These are phyloP conservation scores for Anolis sagrei DNA, from an alignment of 2,113 vertebrate species.

Conservation along the genomic window DNA sequence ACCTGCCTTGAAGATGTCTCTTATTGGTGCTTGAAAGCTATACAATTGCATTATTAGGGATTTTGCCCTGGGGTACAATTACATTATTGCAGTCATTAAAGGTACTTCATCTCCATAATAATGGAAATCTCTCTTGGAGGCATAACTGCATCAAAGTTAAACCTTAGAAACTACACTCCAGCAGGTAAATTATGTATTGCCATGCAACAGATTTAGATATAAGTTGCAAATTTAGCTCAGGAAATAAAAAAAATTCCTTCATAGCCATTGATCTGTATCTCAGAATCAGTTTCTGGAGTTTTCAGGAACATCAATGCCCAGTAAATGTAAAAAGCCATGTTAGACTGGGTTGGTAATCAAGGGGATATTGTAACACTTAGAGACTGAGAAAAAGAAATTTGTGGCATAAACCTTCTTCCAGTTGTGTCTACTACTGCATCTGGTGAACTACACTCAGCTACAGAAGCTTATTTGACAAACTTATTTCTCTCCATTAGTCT, in stretches of 20 bases:
- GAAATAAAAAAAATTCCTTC: conserved; percentile 28
- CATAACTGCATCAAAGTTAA: conserved; percentile 62
- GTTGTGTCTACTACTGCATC: too few relatives aligned
- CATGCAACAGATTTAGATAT: conserved; percentile 50
- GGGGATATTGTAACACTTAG: too few relatives aligned
- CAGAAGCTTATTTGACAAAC: too few relatives aligned
- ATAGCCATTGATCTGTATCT: neutral
- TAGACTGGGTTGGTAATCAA: too few relatives aligned
- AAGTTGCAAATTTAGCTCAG: conserved; percentile 27
- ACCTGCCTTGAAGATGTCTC: conserved; percentile 65
- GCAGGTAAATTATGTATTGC: conserved; percentile 58
- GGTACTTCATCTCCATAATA: conserved; percentile 79
- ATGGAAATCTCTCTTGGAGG: conserved; percentile 78
- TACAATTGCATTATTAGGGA: conserved; percentile 70
- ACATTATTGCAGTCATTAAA: conserved; percentile 78
- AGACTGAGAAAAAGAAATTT: too few relatives aligned
- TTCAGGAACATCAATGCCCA: rapidly evolving
- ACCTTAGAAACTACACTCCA: conserved; percentile 41
- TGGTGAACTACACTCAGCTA: too few relatives aligned
- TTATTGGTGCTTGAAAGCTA: conserved; percentile 61
- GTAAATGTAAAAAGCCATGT: neutral
- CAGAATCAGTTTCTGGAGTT: neutral
- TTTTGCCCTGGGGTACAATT: conserved; percentile 77
- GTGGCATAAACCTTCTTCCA: too few relatives aligned
- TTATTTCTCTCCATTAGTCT: too few relatives aligned